These are phyloP conservation scores for Idaea dimidiata DNA, from an alignment of 2,888 invertebrate species.

Conservation along the genomic window DNA sequence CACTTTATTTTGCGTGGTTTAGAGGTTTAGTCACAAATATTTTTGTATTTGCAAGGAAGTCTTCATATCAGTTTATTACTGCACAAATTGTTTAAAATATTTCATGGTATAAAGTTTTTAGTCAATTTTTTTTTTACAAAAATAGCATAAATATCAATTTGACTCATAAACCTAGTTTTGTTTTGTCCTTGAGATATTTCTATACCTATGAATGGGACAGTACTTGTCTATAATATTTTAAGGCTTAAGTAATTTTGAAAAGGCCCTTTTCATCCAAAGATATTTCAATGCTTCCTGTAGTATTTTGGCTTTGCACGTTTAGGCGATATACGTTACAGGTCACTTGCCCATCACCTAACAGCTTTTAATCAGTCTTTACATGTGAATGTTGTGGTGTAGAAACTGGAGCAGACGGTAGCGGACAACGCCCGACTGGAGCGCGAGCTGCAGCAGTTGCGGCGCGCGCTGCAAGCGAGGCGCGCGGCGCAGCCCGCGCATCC, in stretches of 20 bases:
- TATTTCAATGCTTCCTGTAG: neutral
- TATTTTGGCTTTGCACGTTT: neutral
- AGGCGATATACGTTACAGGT: neutral
- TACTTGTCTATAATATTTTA: too few relatives aligned
- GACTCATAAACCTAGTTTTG: too few relatives aligned
- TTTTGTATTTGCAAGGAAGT: neutral
- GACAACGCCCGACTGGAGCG: constrained; percentile 94
- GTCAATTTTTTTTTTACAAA: too few relatives aligned
- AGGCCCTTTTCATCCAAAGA: too few relatives aligned
- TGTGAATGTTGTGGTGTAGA: constrained; percentile 64
- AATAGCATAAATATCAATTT: too few relatives aligned
- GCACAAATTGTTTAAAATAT: too few relatives aligned
- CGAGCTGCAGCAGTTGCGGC: constrained; percentile 90
- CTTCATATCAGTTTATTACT: neutral
- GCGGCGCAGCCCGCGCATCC: constrained; percentile 69
- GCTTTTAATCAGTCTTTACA: neutral
- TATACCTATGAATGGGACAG: too few relatives aligned
- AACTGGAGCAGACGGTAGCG: constrained; percentile 94
- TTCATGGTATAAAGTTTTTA: too few relatives aligned
- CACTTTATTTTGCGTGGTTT: neutral
- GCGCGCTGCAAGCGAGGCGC: constrained; percentile 88
- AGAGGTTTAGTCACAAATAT: neutral
- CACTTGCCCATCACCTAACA: neutral
- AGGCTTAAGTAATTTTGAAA: too few relatives aligned
- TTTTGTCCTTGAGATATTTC: too few relatives aligned